Evolutionary conservation across 2,888 invertebrate genomes (phyloP).

Genomic region (Hanleya hanleyi): DNA sequence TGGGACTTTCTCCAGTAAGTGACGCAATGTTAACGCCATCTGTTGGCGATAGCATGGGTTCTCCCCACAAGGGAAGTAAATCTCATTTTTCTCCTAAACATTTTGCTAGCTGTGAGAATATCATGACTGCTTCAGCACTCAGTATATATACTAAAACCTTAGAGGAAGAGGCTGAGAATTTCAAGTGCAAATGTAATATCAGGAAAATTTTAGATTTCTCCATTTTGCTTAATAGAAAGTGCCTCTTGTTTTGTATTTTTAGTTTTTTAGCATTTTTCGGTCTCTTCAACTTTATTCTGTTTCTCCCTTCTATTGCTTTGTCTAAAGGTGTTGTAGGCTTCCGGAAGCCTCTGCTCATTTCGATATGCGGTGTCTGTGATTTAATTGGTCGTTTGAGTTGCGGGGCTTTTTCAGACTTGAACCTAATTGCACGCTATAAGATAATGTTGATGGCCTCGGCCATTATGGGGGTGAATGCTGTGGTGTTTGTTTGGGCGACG

Average conservation of each 20-base stretch:
- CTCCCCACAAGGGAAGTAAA: no score
- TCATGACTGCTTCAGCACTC: no score
- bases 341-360: slow-evolving; percentile 52
- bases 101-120: no score
- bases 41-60: no score
- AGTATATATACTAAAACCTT: no score
- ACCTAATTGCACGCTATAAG: slow-evolving; percentile 50
- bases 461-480: slow-evolving; percentile 44
- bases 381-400: slow-evolving; percentile 49
- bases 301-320: slow-evolving; percentile 48
- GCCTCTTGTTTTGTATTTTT: slow-evolving; percentile 43
- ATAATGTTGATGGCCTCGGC: slow-evolving; percentile 43
- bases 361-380: slow-evolving; percentile 57
- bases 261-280: slow-evolving; percentile 58
- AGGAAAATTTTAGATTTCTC: no score
- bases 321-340: slow-evolving; percentile 44
- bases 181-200: no score
- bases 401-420: slow-evolving; percentile 51
- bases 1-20: no score
- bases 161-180: no score
- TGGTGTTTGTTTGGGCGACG: slow-evolving; percentile 43
- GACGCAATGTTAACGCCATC: no score
- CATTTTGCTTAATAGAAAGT: no score
- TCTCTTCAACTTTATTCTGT: slow-evolving; percentile 59
- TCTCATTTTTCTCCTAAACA: no score